A percentile compares a stretch with the other conserved stretches of the same genome.
Conservation (phyloP, 1,140 invertebrate genomes). For the Hormaphis cornu region DNA sequence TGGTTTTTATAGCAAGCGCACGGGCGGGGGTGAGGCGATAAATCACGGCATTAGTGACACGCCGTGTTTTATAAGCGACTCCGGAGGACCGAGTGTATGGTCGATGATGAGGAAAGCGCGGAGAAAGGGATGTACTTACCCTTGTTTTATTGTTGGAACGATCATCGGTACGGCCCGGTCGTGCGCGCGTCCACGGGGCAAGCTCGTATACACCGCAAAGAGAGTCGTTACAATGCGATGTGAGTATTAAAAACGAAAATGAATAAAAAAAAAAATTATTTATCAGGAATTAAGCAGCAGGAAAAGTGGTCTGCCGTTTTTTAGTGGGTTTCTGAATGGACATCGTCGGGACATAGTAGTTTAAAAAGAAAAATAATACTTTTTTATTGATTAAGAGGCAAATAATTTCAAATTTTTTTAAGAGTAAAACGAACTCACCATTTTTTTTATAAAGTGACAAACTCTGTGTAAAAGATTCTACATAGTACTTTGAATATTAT, state of each 20-base stretch:
- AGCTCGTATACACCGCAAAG: too few relatives aligned
- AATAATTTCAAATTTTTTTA: too few relatives aligned
- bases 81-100: background rate
- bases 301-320: too few relatives aligned
- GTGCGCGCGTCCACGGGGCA: too few relatives aligned
- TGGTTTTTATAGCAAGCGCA: conserved; percentile 16
- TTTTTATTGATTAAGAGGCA: too few relatives aligned
- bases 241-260: background rate
- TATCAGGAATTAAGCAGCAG: too few relatives aligned
- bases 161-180: background rate
- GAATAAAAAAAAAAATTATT: background rate
- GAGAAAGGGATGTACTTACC: background rate
- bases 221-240: background rate
- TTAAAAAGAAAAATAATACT: too few relatives aligned
- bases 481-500: background rate
- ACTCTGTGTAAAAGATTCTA: too few relatives aligned
- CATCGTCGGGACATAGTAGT: too few relatives aligned
- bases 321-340: background rate
- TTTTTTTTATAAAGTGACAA: too few relatives aligned
- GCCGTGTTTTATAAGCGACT: conserved; percentile 8
- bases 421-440: too few relatives aligned
- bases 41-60: conserved; percentile 18
- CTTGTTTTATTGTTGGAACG: conserved; percentile 23
- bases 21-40: background rate
- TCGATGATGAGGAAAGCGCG: background rate